phyloP scores from a whole-genome alignment of 2,113 vertebrate species.

The Caracal caracal region DNA sequence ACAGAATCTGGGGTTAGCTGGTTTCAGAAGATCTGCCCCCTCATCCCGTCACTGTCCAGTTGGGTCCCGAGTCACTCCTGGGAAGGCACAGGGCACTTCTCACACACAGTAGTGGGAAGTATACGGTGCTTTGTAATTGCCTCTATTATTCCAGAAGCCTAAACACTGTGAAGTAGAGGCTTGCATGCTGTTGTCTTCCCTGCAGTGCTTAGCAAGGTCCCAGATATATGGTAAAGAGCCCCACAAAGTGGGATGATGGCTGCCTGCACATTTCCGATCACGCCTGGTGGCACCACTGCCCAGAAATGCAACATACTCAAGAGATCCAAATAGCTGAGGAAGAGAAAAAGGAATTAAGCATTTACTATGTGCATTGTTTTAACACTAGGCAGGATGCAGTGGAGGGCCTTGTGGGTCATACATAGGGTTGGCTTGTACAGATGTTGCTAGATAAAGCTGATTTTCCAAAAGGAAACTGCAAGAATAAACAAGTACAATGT shows the following conservation, averaged over 20 bases:
- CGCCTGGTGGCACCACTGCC: no score
- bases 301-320: background rate
- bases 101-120: accelerated
- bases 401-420: background rate
- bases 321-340: background rate
- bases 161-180: background rate
- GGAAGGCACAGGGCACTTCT: background rate
- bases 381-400: background rate
- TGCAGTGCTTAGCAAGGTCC: background rate
- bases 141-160: background rate
- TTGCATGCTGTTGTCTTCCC: background rate
- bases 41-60: no score
- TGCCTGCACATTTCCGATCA: background rate
- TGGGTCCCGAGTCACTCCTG: background rate
- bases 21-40: background rate
- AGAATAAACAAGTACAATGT: constrained; percentile 69
- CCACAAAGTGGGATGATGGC: background rate
- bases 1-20: background rate
- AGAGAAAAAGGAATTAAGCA: background rate
- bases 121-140: background rate
- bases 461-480: constrained; percentile 55
- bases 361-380: background rate
- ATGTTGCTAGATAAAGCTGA: constrained; percentile 74
- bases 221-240: background rate
- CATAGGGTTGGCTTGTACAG: constrained; percentile 3